Evolutionary conservation across 2,797 vertebrate genomes (phyloP).

Genomic region (Poecilia wingei): DNA sequence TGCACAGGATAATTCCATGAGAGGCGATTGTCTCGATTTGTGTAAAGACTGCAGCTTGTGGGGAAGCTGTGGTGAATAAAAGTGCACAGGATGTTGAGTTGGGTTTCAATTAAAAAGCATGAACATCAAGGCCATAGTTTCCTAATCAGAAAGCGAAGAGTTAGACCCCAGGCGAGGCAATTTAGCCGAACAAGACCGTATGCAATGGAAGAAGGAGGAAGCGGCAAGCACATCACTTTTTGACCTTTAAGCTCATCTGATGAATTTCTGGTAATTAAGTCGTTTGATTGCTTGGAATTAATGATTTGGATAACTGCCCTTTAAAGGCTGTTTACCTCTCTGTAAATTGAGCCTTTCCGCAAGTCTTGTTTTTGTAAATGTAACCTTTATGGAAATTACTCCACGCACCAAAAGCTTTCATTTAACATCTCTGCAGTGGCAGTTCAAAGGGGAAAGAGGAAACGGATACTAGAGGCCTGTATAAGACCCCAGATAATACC

Average conservation of each 20-base stretch:
- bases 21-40: slow-evolving; percentile 55
- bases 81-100: slow-evolving; percentile 69
- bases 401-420: slow-evolving; percentile 84
- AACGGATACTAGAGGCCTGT: slow-evolving; percentile 62
- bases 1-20: slow-evolving; percentile 68
- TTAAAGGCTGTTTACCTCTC: slow-evolving; percentile 89
- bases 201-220: slow-evolving; percentile 76
- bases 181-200: slow-evolving; percentile 83
- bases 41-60: slow-evolving; percentile 32
- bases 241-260: slow-evolving; percentile 90
- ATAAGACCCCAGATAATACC: slow-evolving; percentile 62
- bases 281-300: slow-evolving; percentile 88
- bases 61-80: slow-evolving; percentile 51
- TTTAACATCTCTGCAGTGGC: slow-evolving; percentile 69
- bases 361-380: slow-evolving; percentile 87
- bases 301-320: slow-evolving; percentile 90
- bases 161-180: slow-evolving; percentile 85
- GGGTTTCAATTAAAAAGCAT: slow-evolving; percentile 82
- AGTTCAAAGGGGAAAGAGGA: slow-evolving; percentile 71
- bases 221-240: slow-evolving; percentile 83
- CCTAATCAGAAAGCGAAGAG: slow-evolving; percentile 81
- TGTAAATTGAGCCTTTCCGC: slow-evolving; percentile 87
- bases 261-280: slow-evolving; percentile 90
- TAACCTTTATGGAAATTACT: slow-evolving; percentile 88
- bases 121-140: slow-evolving; percentile 83